phyloP scores from a whole-genome alignment of 2,797 vertebrate genomes.

The Characodon lateralis region DNA sequence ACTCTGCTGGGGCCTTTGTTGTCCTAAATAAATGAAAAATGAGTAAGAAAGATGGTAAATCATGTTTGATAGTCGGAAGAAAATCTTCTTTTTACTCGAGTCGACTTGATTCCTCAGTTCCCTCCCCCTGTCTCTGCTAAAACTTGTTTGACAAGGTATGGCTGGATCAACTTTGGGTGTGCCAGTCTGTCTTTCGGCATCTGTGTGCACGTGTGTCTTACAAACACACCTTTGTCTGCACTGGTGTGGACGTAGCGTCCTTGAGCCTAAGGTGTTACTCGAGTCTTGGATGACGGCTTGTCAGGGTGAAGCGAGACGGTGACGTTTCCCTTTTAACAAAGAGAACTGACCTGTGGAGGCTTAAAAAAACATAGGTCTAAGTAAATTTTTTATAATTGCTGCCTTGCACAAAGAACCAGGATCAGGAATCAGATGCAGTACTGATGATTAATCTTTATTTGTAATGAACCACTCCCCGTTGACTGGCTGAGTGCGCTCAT shows the following conservation, averaged over 20 bases:
- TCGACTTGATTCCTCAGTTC: conserved; percentile 26
- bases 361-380: neutral
- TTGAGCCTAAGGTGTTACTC: conserved; percentile 51
- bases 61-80: conserved; percentile 30
- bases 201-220: conserved; percentile 60
- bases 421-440: conserved; percentile 33
- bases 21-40: conserved; percentile 4
- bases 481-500: conserved; percentile 1
- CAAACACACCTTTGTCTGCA: conserved; percentile 73
- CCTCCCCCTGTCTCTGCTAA: conserved; percentile 60
- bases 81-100: conserved; percentile 29
- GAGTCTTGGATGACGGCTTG: conserved; percentile 52
- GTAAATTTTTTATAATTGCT: neutral
- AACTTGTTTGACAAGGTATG: conserved; percentile 83
- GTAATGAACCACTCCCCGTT: conserved; percentile 22
- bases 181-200: conserved; percentile 63
- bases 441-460: conserved; percentile 46
- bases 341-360: neutral
- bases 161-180: conserved; percentile 72
- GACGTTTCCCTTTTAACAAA: conserved; percentile 37
- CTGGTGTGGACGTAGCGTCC: conserved; percentile 31
- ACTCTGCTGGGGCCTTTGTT: conserved; percentile 38
- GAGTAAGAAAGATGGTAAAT: conserved; percentile 21
- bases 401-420: conserved; percentile 18
- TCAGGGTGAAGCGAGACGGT: conserved; percentile 34